Evolutionary conservation across 2,888 invertebrate species (phyloP).

Genomic region (Heliconius ethilla): DNA sequence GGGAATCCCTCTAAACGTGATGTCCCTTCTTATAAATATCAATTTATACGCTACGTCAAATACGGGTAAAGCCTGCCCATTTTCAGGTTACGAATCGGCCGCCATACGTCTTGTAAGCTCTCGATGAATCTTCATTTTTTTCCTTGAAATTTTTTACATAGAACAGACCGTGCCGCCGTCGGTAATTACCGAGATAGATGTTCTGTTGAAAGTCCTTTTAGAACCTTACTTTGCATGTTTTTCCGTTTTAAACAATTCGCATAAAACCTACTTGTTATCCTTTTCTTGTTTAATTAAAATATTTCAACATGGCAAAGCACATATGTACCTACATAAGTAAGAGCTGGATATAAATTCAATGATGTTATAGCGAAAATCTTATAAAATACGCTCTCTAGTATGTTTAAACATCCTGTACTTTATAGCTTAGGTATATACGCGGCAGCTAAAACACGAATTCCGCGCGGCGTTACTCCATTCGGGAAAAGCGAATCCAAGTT

Average conservation of each 20-base stretch:
- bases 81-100: constrained; percentile 73
- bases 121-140: constrained; percentile 65
- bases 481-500: constrained; percentile 66
- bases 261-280: constrained; percentile 26
- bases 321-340: constrained; percentile 19
- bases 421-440: constrained; percentile 42
- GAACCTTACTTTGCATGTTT: constrained; percentile 41
- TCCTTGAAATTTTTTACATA: constrained; percentile 54
- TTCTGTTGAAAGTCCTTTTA: constrained; percentile 39
- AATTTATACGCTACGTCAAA: constrained; percentile 80
- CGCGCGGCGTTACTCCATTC: constrained; percentile 64
- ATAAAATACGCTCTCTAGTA: constrained; percentile 36
- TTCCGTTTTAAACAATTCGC: constrained; percentile 35
- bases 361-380: constrained; percentile 37
- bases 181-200: constrained; percentile 44
- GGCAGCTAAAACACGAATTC: constrained; percentile 53
- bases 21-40: constrained; percentile 81
- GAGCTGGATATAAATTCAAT: constrained; percentile 38
- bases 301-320: constrained; percentile 28
- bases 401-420: constrained; percentile 42
- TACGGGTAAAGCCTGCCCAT: constrained; percentile 71
- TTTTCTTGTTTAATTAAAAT: constrained; percentile 35
- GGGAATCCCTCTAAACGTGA: constrained; percentile 79
- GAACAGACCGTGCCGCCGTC: constrained; percentile 42
- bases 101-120: constrained; percentile 62